These are phyloP conservation scores for Diphyllodes magnificus DNA, from an alignment of 2,113 vertebrate species.

Conservation along the genomic window DNA sequence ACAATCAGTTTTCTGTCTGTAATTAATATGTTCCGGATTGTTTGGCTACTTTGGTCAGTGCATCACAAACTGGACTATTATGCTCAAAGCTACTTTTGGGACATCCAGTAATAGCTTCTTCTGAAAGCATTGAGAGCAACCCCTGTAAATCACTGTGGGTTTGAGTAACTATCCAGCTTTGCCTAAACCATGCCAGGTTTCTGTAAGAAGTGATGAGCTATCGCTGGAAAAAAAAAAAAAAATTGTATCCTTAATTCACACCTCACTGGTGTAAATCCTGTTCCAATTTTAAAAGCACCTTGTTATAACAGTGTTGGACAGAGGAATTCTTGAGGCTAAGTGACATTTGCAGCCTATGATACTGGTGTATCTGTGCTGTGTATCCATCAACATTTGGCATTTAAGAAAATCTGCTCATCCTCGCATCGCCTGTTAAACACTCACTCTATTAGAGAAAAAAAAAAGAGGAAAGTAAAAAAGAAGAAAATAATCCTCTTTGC, in stretches of 20 bases:
- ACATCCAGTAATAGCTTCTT: neutral
- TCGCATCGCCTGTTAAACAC: conserved; percentile 29
- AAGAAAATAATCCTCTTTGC: neutral
- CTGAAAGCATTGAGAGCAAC: conserved; percentile 9
- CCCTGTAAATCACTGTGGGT: conserved; percentile 13
- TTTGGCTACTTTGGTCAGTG: conserved; percentile 17
- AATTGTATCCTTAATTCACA: conserved; percentile 30
- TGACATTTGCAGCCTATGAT: conserved; percentile 64
- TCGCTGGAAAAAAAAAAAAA: neutral
- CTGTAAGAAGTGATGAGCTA: conserved; percentile 49
- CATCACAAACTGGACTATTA: conserved; percentile 30
- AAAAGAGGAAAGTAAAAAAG: fast-evolving
- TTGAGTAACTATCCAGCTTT: neutral
- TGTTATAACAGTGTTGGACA: conserved; percentile 60
- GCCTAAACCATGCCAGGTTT: conserved; percentile 43
- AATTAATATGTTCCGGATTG: conserved; percentile 51
- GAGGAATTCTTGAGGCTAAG: conserved; percentile 59
- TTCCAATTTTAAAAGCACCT: conserved; percentile 59
- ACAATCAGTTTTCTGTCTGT: conserved; percentile 57
- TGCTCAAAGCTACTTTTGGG: conserved; percentile 31
- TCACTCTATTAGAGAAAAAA: conserved; percentile 12
- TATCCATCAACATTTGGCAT: conserved; percentile 64
- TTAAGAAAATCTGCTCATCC: conserved; percentile 62
- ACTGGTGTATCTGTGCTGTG: conserved; percentile 29
- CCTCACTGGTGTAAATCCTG: conserved; percentile 54